phyloP scores from a whole-genome alignment of 2,888 invertebrate species.

The Drosophila mettleri region DNA sequence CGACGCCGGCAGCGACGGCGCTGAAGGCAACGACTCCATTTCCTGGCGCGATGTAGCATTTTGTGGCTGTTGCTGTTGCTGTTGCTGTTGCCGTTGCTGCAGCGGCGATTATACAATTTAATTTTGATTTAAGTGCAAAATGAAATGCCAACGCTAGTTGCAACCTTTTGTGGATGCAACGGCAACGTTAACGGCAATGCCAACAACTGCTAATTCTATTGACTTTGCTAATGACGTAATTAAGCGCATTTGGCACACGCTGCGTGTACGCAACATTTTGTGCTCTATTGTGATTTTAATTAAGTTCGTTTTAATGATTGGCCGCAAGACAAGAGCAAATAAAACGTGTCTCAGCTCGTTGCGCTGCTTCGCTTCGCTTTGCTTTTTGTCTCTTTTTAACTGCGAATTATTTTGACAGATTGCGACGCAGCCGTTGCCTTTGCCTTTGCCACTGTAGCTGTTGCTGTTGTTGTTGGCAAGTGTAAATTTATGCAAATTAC shows the following conservation, averaged over 20 bases:
- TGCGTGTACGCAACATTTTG: slow-evolving; percentile 53
- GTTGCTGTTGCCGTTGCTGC: slow-evolving; percentile 34
- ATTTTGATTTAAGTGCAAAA: slow-evolving; percentile 76
- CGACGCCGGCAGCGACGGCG: slow-evolving; percentile 46
- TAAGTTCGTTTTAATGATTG: slow-evolving; percentile 71
- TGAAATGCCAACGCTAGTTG: slow-evolving; percentile 57
- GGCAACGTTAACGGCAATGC: slow-evolving; percentile 12
- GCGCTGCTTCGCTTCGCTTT: slow-evolving; percentile 17
- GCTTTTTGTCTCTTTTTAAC: slow-evolving; percentile 2
- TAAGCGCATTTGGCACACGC: slow-evolving; percentile 69
- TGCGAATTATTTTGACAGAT: slow-evolving; percentile 55
- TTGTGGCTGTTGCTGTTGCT: slow-evolving; percentile 29
- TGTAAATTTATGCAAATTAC: slow-evolving; percentile 82
- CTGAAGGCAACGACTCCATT: slow-evolving; percentile 69
- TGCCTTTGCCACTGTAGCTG: too few species aligned
- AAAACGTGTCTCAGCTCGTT: slow-evolving; percentile 34
- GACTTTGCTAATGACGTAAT: slow-evolving; percentile 84
- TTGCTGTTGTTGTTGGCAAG: slow-evolving; percentile 55
- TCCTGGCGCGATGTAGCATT: slow-evolving; percentile 36
- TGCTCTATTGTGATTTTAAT: slow-evolving; percentile 65
- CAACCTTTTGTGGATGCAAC: slow-evolving; percentile 39
- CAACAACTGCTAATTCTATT: slow-evolving; percentile 75
- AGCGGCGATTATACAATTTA: slow-evolving; percentile 69
- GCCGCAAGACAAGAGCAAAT: slow-evolving; percentile 25
- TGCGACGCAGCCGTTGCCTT: slow-evolving; percentile 22